Conservation (phyloP, 2,888 invertebrate species). For the Philaethria dido region DNA sequence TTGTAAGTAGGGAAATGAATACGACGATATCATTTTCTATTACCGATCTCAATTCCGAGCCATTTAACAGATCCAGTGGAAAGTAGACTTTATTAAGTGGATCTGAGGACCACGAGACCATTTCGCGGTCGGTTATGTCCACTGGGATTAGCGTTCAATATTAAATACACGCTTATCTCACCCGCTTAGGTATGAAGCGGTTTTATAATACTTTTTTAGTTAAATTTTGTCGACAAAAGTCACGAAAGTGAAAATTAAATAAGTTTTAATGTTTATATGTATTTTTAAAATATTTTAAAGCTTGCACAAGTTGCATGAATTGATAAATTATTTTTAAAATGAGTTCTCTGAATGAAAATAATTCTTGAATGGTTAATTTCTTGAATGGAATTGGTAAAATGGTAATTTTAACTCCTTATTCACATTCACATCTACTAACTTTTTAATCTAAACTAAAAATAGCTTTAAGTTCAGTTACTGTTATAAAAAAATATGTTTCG, state of each 20-base stretch:
- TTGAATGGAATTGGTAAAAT: too few species aligned
- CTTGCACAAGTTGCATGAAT: too few species aligned
- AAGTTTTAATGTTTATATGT: background rate
- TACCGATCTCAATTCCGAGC: slow-evolving; percentile 41
- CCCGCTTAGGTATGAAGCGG: slow-evolving; percentile 22
- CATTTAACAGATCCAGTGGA: slow-evolving; percentile 43
- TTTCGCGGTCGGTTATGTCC: slow-evolving; percentile 55
- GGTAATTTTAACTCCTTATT: too few species aligned
- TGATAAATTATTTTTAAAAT: background rate
- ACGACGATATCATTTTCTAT: slow-evolving; percentile 37
- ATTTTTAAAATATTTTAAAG: background rate
- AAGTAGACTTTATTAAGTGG: slow-evolving; percentile 58
- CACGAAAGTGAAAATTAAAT: background rate
- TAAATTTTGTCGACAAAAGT: slow-evolving; percentile 4
- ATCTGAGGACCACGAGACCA: slow-evolving; percentile 44
- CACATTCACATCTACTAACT: too few species aligned
- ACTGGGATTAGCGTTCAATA: slow-evolving; percentile 43
- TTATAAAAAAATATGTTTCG: too few species aligned
- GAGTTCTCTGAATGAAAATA: background rate
- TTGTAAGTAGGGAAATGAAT: slow-evolving; percentile 33
- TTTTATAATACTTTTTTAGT: background rate
- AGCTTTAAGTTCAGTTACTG: too few species aligned
- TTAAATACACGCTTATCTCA: slow-evolving; percentile 37
- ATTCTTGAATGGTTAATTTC: too few species aligned
- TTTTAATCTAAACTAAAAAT: too few species aligned